Percentiles rank a stretch among this genome's conserved stretches.
Conservation (phyloP, 2,888 invertebrate species). For the Philonicus albiceps region DNA sequence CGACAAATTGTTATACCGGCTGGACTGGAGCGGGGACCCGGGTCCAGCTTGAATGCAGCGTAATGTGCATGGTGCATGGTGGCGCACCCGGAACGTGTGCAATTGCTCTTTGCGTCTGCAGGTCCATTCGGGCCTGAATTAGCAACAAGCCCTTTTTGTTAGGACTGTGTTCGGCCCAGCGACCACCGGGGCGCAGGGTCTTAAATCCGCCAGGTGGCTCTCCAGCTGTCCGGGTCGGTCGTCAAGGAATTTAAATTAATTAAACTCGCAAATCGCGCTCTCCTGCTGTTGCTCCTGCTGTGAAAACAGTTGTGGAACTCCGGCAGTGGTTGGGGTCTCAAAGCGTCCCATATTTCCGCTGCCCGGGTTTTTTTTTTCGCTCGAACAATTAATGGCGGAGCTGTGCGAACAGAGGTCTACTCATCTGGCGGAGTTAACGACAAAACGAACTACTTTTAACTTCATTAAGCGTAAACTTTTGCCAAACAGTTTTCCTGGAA, state of each 20-base stretch:
- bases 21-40: background rate
- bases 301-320: background rate
- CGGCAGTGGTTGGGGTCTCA: background rate
- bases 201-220: background rate
- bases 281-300: background rate
- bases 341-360: background rate
- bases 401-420: conserved; percentile 21
- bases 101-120: background rate
- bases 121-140: background rate
- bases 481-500: conserved; percentile 38
- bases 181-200: background rate
- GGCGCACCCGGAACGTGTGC: background rate
- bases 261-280: background rate
- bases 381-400: conserved; percentile 27
- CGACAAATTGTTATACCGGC: conserved; percentile 11
- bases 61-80: background rate
- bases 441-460: conserved; percentile 42
- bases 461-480: conserved; percentile 42
- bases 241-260: background rate
- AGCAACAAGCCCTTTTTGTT: background rate
- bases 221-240: background rate
- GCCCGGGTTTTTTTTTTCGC: background rate
- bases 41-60: background rate
- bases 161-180: background rate
- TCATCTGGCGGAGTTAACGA: conserved; percentile 21